These are phyloP conservation scores for Vimba vimba DNA, from an alignment of 2,113 vertebrate species.

Conservation along the genomic window DNA sequence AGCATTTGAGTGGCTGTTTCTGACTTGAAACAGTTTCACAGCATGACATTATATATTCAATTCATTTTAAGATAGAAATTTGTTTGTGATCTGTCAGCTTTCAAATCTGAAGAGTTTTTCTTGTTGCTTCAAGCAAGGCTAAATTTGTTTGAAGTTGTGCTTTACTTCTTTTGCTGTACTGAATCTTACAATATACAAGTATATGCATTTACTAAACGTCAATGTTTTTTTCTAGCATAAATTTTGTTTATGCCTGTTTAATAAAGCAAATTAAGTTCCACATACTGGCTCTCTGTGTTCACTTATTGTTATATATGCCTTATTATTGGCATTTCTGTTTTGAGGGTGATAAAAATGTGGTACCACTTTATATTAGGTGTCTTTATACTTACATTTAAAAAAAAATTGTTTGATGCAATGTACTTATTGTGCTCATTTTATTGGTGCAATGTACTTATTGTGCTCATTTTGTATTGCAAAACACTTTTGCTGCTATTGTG, in stretches of 20 bases:
- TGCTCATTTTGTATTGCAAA: too few relatives aligned
- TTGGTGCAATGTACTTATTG: too few relatives aligned
- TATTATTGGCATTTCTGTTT: not conserved
- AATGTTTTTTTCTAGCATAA: slow-evolving; percentile 53
- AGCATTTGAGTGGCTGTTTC: slow-evolving; percentile 53
- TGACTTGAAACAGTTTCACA: slow-evolving; percentile 44
- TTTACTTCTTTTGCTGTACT: slow-evolving; percentile 49
- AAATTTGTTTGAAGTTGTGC: slow-evolving; percentile 20
- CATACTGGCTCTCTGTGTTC: slow-evolving; percentile 27
- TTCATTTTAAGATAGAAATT: slow-evolving; percentile 14
- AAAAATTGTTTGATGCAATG: too few relatives aligned
- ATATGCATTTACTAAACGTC: slow-evolving; percentile 52
- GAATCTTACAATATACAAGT: slow-evolving; percentile 50
- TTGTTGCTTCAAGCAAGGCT: slow-evolving; percentile 30
- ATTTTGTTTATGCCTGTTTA: slow-evolving; percentile 60
- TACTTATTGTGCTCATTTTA: too few relatives aligned
- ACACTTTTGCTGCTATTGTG: too few relatives aligned
- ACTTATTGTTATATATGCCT: not conserved
- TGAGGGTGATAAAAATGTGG: not conserved
- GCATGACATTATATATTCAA: slow-evolving; percentile 50
- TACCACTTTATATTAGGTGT: not conserved
- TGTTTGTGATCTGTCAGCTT: slow-evolving; percentile 23
- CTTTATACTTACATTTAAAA: too few relatives aligned
- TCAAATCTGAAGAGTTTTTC: slow-evolving; percentile 8
- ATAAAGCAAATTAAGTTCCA: slow-evolving; percentile 54